phyloP scores from a whole-genome alignment of 2,113 vertebrate genomes.

The Accipiter virgatus region DNA sequence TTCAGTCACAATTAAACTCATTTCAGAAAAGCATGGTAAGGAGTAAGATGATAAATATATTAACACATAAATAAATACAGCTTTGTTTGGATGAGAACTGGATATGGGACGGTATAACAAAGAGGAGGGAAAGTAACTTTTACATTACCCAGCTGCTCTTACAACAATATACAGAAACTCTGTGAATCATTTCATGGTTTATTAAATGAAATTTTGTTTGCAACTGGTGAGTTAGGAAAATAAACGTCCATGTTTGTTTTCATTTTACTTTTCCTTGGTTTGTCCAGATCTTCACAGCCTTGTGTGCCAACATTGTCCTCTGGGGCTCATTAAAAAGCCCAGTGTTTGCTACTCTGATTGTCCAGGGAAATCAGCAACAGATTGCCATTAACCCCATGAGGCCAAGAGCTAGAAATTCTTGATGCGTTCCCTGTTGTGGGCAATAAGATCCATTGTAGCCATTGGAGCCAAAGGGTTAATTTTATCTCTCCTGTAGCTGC shows the following conservation, averaged over 20 bases:
- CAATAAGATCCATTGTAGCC: not conserved
- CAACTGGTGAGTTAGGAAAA: conserved; percentile 76
- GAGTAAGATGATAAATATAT: conserved; percentile 49
- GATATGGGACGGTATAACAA: conserved; percentile 46
- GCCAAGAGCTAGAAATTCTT: conserved; percentile 7
- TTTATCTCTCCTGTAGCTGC: conserved; percentile 45
- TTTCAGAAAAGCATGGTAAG: conserved; percentile 3
- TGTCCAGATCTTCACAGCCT: conserved; percentile 71
- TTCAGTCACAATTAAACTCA: not conserved
- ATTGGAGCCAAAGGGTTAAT: conserved; percentile 43
- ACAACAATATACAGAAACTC: conserved; percentile 78
- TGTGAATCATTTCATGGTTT: conserved; percentile 81
- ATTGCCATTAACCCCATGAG: conserved; percentile 72
- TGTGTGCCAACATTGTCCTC: conserved; percentile 66
- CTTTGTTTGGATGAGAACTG: conserved; percentile 59
- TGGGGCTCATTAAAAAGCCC: conserved; percentile 72
- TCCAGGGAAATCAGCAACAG: conserved; percentile 77
- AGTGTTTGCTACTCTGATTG: conserved; percentile 71
- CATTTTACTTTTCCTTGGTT: conserved; percentile 74
- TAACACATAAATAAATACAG: conserved; percentile 64
- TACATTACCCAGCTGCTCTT: conserved; percentile 74
- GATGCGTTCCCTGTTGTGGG: not conserved
- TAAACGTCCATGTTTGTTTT: conserved; percentile 78
- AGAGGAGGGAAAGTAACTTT: conserved; percentile 66
- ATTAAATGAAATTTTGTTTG: conserved; percentile 79